phyloP scores from a whole-genome alignment of 2,888 invertebrate genomes.

The Drosophila melanocephala region DNA sequence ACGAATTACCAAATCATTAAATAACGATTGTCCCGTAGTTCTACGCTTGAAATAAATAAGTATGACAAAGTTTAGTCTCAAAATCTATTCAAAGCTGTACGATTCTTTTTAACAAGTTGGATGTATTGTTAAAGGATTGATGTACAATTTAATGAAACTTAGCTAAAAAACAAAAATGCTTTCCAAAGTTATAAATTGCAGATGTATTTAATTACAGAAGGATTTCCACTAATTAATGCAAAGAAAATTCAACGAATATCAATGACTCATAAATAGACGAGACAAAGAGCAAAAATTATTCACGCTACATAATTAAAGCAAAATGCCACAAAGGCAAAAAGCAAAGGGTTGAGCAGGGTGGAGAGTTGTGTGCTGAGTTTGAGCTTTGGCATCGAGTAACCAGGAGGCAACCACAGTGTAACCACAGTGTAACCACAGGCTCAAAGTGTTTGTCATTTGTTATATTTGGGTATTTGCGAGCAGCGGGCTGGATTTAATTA shows the following conservation, averaged over 20 bases:
- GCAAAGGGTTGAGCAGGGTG: constrained; percentile 38
- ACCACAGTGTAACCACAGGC: constrained; percentile 16
- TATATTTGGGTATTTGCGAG: constrained; percentile 36
- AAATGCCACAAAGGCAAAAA: constrained; percentile 59
- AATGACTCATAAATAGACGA: constrained; percentile 62
- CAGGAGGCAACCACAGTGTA: constrained; percentile 34
- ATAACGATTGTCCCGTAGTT: background rate
- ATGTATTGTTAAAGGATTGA: background rate
- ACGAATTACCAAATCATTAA: constrained; percentile 5
- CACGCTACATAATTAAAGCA: constrained; percentile 83
- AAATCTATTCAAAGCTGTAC: background rate
- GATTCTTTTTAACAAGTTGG: background rate
- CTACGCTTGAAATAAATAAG: background rate
- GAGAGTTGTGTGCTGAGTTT: constrained; percentile 7
- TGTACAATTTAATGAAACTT: background rate
- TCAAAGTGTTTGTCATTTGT: constrained; percentile 79
- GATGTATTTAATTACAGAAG: constrained; percentile 46
- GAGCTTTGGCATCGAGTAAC: constrained; percentile 47
- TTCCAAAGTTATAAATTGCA: background rate
- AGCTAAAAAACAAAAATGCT: background rate
- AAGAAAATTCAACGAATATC: constrained; percentile 53
- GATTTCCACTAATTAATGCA: constrained; percentile 54
- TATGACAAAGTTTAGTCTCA: background rate
- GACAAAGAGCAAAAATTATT: constrained; percentile 73
- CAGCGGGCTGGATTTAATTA: constrained; percentile 83